Conservation (phyloP, 2,888 invertebrate genomes). For the Anoplius nigerrimus region DNA sequence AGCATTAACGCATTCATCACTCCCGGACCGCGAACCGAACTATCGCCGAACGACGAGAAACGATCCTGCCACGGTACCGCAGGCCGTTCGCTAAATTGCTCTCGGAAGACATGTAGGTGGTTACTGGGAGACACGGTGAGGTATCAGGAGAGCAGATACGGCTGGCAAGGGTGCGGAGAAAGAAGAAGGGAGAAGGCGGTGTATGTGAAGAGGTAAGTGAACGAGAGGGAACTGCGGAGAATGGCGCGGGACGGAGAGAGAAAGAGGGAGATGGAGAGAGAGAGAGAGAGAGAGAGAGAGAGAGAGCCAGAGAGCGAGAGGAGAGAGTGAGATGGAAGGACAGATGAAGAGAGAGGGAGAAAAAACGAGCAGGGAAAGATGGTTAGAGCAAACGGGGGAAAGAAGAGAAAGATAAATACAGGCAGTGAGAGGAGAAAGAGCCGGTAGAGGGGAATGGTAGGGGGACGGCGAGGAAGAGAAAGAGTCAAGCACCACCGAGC, state of each 20-base stretch:
- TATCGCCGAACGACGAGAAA: too few relatives aligned
- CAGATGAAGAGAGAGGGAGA: constrained; percentile 18
- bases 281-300: constrained; percentile 12
- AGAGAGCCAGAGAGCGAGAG: background rate
- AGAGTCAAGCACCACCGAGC: constrained; percentile 22
- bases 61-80: too few relatives aligned
- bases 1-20: background rate
- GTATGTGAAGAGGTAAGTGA: background rate
- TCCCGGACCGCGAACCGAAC: too few relatives aligned
- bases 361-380: constrained; percentile 10
- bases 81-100: constrained; percentile 23
- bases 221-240: constrained; percentile 16
- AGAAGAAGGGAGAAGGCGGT: constrained; percentile 19
- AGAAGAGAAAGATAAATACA: constrained; percentile 18
- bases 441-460: constrained; percentile 16
- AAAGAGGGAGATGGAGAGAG: constrained; percentile 7
- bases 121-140: constrained; percentile 42
- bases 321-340: too few relatives aligned
- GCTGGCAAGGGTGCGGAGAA: constrained; percentile 30
- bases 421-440: constrained; percentile 20
- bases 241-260: background rate
- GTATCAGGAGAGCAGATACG: constrained; percentile 52
- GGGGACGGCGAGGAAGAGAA: constrained; percentile 40
- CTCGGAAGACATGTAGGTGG: constrained; percentile 54
- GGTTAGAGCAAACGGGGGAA: constrained; percentile 10